Evolutionary conservation across 2,797 vertebrate genomes (phyloP).

Genomic region (Tapirus indicus): DNA sequence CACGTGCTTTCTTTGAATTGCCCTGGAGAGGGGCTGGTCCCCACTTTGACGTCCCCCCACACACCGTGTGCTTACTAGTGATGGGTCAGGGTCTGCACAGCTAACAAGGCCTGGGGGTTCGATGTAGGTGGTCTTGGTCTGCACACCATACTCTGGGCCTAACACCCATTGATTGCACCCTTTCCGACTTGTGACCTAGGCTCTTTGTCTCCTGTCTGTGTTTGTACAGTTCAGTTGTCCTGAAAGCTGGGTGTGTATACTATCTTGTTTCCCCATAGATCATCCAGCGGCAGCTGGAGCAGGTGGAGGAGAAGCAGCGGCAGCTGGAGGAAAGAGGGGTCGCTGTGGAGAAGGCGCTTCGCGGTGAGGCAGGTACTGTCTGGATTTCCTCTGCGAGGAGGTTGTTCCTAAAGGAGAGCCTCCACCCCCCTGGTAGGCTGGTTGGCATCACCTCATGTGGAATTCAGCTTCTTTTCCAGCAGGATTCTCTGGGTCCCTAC

Average conservation of each 20-base stretch:
- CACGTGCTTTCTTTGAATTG: not conserved
- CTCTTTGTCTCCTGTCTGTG: not conserved
- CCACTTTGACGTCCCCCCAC: fast-evolving
- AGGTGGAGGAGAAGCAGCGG: slow-evolving; percentile 99
- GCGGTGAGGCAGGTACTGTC: slow-evolving; percentile 98
- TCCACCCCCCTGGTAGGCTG: not conserved
- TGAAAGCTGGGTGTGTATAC: slow-evolving; percentile 10
- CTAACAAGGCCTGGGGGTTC: not conserved
- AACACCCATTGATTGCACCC: not conserved
- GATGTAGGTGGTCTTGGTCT: no score
- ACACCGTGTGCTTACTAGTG: fast-evolving
- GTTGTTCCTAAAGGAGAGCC: not conserved
- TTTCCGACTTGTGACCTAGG: not conserved
- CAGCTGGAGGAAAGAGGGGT: slow-evolving; percentile 98
- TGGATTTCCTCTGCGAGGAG: not conserved
- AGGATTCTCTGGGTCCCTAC: not conserved
- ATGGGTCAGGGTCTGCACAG: not conserved
- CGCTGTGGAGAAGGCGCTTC: slow-evolving; percentile 97
- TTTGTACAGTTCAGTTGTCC: not conserved
- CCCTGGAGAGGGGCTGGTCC: not conserved
- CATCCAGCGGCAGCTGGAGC: slow-evolving; percentile 99
- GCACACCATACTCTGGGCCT: not conserved
- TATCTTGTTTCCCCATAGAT: slow-evolving; percentile 89
- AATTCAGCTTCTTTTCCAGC: slow-evolving; percentile 19
- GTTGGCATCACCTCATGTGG: not conserved